Percentiles rank a stretch among this genome's conserved stretches.
Evolutionary conservation across 2,797 vertebrate genomes (phyloP).

Genomic region (Myripristis murdjan): DNA sequence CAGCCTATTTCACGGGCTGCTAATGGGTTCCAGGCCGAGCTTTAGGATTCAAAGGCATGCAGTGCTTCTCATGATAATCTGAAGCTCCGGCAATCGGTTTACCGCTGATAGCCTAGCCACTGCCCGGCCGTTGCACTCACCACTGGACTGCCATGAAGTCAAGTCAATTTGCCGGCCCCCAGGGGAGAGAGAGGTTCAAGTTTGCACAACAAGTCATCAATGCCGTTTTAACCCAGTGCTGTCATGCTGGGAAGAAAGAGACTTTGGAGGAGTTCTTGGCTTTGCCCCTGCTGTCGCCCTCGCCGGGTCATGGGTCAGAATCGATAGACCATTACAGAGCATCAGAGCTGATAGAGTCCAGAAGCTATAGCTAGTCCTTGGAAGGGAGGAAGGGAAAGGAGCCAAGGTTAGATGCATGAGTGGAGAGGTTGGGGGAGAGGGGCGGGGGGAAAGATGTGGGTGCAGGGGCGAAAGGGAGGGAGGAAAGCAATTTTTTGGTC

Average conservation of each 20-base stretch:
- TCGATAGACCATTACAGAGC: slow-evolving; percentile 70
- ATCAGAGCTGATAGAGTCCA: slow-evolving; percentile 58
- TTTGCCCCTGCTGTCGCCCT: slow-evolving; percentile 46
- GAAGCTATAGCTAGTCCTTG: slow-evolving; percentile 44
- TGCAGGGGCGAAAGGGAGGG: slow-evolving; percentile 51
- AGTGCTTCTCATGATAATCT: slow-evolving; percentile 83
- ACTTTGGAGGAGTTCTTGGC: slow-evolving; percentile 56
- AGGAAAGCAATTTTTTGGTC: slow-evolving; percentile 75
- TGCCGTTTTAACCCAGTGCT: slow-evolving; percentile 75
- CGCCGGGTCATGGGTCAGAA: slow-evolving; percentile 76
- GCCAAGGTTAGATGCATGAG: slow-evolving; percentile 56
- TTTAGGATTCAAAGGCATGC: slow-evolving; percentile 76
- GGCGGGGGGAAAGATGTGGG: slow-evolving; percentile 20
- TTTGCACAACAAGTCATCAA: slow-evolving; percentile 76
- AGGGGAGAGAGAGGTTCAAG: slow-evolving; percentile 60
- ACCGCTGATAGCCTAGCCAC: slow-evolving; percentile 64
- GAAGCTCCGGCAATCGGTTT: slow-evolving; percentile 76
- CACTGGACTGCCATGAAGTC: slow-evolving; percentile 67
- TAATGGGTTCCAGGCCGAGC: slow-evolving; percentile 79
- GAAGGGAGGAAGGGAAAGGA: slow-evolving; percentile 33
- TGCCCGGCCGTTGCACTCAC: slow-evolving; percentile 57
- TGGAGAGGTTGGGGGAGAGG: slow-evolving; percentile 23
- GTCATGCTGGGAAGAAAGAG: slow-evolving; percentile 67
- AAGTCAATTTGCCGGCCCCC: slow-evolving; percentile 78
- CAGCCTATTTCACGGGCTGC: slow-evolving; percentile 74